Percentiles rank a stretch among this genome's conserved stretches.
phyloP scores from a whole-genome alignment of 2,113 vertebrate genomes.

The Alectura lathami region DNA sequence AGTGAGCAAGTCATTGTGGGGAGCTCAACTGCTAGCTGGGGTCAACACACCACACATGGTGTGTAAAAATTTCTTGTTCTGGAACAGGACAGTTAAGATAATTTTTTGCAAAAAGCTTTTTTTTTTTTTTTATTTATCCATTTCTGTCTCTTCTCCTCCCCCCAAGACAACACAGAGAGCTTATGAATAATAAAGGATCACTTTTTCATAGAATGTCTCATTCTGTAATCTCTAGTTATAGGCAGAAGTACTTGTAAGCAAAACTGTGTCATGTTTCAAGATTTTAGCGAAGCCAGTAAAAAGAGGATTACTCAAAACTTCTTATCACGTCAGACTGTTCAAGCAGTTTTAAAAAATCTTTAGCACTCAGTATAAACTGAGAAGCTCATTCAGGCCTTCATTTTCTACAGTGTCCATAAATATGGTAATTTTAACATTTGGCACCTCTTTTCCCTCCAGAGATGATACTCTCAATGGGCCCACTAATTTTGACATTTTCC shows the following conservation, averaged over 20 bases:
- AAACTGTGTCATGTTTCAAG: neutral
- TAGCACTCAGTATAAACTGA: constrained; percentile 41
- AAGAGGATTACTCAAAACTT: neutral
- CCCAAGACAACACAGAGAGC: rapidly evolving
- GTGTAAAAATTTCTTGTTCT: neutral
- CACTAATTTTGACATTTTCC: constrained; percentile 78
- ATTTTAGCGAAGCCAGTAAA: neutral
- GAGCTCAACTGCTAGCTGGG: neutral
- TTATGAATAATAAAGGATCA: neutral
- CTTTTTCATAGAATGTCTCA: neutral
- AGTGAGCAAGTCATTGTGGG: rapidly evolving
- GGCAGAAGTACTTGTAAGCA: neutral
- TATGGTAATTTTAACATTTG: constrained; percentile 95
- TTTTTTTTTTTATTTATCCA: neutral
- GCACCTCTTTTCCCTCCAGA: constrained; percentile 61
- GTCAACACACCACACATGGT: neutral
- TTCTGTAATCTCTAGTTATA: neutral
- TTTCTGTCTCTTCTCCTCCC: rapidly evolving
- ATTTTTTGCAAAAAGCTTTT: neutral
- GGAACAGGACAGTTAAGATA: neutral
- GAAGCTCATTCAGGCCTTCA: constrained; percentile 7
- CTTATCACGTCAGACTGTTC: neutral
- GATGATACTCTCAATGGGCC: constrained; percentile 58
- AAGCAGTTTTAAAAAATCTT: neutral
- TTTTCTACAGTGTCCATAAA: constrained; percentile 74